Conservation (phyloP, 2,888 invertebrate genomes). For the Apamea monoglypha region DNA sequence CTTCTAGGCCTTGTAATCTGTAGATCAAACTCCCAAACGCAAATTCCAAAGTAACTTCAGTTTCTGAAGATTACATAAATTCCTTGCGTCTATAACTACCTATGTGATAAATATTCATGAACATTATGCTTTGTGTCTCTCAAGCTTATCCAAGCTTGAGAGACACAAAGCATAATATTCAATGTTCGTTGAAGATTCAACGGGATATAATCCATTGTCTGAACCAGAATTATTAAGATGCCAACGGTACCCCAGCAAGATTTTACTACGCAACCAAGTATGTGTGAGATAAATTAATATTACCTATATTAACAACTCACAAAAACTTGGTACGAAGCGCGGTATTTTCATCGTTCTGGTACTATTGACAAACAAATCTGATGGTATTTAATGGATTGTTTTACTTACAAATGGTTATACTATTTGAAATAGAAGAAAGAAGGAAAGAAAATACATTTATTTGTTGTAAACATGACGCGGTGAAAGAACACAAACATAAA, state of each 20-base stretch:
- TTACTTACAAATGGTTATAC: not conserved
- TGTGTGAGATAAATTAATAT: not conserved
- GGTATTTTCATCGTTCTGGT: not conserved
- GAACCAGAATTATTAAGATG: constrained; percentile 35
- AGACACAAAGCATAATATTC: too few relatives aligned
- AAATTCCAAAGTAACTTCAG: constrained; percentile 10
- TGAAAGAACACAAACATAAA: too few relatives aligned
- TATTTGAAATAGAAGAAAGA: not conserved
- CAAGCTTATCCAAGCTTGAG: constrained; percentile 41
- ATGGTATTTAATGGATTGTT: not conserved
- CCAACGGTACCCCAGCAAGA: constrained; percentile 12
- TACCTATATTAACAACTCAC: too few relatives aligned
- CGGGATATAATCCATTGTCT: constrained; percentile 41
- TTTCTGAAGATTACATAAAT: constrained; percentile 33
- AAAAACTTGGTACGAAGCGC: too few relatives aligned
- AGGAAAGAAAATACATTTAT: too few relatives aligned
- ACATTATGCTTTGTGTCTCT: constrained; percentile 37
- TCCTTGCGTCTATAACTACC: constrained; percentile 11
- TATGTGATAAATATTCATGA: constrained; percentile 40
- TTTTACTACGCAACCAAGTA: constrained; percentile 1
- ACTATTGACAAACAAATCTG: too few relatives aligned
- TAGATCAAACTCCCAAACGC: not conserved
- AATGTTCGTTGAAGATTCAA: too few relatives aligned
- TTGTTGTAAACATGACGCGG: too few relatives aligned
- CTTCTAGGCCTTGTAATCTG: not conserved